Percentiles rank a stretch among this genome's conserved stretches.
These are phyloP conservation scores for Labeo rohita DNA, from an alignment of 2,113 vertebrate species.

Conservation along the genomic window DNA sequence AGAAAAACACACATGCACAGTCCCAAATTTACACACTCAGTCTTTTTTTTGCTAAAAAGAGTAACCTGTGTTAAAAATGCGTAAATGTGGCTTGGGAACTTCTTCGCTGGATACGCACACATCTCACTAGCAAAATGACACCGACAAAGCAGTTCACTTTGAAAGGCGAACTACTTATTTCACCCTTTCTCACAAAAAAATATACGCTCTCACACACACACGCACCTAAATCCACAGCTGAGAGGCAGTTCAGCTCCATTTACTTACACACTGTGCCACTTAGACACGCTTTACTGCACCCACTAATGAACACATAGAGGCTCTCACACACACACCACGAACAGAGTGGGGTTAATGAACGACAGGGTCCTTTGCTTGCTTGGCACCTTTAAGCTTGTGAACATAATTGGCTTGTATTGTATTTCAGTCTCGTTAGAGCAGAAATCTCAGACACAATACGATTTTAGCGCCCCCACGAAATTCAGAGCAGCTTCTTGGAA, in stretches of 20 bases:
- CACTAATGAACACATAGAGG: constrained; percentile 48
- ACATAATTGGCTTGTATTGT: constrained; percentile 49
- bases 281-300: constrained; percentile 54
- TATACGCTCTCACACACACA: constrained; percentile 21
- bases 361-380: constrained; percentile 46
- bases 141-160: not conserved
- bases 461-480: constrained; percentile 8
- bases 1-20: constrained; percentile 23
- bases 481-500: not conserved
- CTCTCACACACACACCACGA: constrained; percentile 12
- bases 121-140: constrained; percentile 10
- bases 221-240: constrained; percentile 34
- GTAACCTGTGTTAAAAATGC: not conserved
- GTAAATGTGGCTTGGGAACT: not conserved
- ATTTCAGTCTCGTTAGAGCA: constrained; percentile 44
- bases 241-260: constrained; percentile 52
- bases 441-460: constrained; percentile 34
- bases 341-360: constrained; percentile 46
- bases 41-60: not conserved
- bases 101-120: not conserved
- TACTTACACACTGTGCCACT: constrained; percentile 52
- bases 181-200: not conserved
- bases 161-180: constrained; percentile 25
- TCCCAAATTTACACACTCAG: not conserved
- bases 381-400: constrained; percentile 47